These are phyloP conservation scores for Epistrophe eligans DNA, from an alignment of 2,888 invertebrate genomes.

Conservation along the genomic window DNA sequence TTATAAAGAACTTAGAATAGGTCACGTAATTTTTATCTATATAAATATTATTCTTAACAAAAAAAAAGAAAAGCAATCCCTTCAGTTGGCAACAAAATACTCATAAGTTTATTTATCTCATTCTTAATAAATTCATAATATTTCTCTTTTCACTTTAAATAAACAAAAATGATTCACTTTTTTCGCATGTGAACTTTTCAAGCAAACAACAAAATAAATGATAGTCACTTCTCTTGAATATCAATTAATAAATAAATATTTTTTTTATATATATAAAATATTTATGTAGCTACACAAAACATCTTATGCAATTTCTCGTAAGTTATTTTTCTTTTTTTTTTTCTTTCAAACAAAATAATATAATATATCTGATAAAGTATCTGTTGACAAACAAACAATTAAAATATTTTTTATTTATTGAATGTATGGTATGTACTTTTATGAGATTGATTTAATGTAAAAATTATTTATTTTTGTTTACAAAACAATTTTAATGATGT, in stretches of 20 bases:
- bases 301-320: conserved; percentile 26
- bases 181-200: conserved; percentile 5
- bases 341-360: too few relatives aligned
- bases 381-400: conserved; percentile 32
- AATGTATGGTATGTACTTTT: not conserved
- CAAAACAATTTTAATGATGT: not conserved
- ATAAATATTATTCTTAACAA: not conserved
- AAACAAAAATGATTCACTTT: conserved; percentile 12
- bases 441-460: not conserved
- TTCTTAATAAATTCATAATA: not conserved
- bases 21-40: not conserved
- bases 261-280: not conserved
- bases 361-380: conserved; percentile 28
- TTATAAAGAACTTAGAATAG: too few relatives aligned
- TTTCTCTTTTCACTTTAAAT: not conserved
- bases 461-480: conserved; percentile 9
- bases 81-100: not conserved
- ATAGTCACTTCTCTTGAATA: conserved; percentile 19
- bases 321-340: too few relatives aligned
- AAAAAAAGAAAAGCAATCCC: conserved; percentile 2
- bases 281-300: not conserved
- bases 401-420: not conserved
- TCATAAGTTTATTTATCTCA: not conserved
- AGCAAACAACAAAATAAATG: not conserved
- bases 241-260: conserved; percentile 19